These are phyloP conservation scores for Antheraea yamamai DNA, from an alignment of 2,888 invertebrate species.

Conservation along the genomic window DNA sequence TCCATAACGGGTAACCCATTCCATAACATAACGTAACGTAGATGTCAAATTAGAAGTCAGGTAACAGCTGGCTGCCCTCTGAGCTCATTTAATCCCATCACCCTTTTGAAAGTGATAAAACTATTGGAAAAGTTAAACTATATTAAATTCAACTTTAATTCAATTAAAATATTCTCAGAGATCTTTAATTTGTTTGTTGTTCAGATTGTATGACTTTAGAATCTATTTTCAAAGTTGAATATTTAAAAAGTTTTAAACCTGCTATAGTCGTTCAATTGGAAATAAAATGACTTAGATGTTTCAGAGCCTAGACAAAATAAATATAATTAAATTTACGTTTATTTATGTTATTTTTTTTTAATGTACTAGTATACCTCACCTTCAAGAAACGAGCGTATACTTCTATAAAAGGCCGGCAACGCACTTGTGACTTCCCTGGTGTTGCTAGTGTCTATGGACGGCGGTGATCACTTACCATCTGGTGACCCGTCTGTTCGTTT, in stretches of 20 bases:
- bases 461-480: too few relatives aligned
- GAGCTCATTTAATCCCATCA: slow-evolving; percentile 22
- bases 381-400: too few relatives aligned
- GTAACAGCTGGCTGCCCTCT: background rate
- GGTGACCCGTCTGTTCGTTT: too few relatives aligned
- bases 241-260: background rate
- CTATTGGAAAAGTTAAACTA: slow-evolving; percentile 4
- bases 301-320: background rate
- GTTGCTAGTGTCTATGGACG: too few relatives aligned
- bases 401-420: too few relatives aligned
- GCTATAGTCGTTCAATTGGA: background rate
- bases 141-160: background rate
- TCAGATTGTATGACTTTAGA: background rate
- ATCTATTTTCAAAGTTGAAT: slow-evolving; percentile 1
- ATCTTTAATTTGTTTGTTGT: slow-evolving; percentile 1
- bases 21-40: too few relatives aligned
- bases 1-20: too few relatives aligned
- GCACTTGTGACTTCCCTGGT: too few relatives aligned
- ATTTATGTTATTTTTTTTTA: too few relatives aligned
- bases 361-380: too few relatives aligned
- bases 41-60: background rate
- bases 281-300: background rate
- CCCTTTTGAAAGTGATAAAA: slow-evolving; percentile 1
- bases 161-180: background rate
- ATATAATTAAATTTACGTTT: background rate